Base-by-base conservation (phyloP, 2,797 vertebrate species). In the Percopsis omiscomaycus region DNA sequence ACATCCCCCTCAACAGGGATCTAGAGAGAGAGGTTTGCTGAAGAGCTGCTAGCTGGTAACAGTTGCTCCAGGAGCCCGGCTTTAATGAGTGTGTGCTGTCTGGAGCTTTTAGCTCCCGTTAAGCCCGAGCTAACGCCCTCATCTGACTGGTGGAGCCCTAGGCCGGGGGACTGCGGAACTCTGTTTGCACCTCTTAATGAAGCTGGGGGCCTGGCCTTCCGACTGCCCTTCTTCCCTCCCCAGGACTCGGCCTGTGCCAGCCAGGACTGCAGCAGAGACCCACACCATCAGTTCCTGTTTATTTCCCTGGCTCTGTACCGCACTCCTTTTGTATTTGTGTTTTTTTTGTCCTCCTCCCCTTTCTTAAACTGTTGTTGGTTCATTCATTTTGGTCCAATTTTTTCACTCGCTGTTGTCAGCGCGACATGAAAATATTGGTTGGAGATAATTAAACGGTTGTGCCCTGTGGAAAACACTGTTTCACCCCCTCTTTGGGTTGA, bases 361-460 rank as follows among this genome's bases (percentile, higher is more conserved):
- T 75, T 83, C 66, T 78, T 84, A 81, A 83, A 87, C 56, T 73
- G 61, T 84, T 86, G 62, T 84, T 81, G 73, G 74, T 90, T 85
- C 37, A 79, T 86, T 88, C 82, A 87, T 91, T 89, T 90, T 81
- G 78, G 83, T 85, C 80, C 83, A 86, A 69, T 87, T 91, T 90
- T 89, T 85, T 88, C 82, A 86, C 80, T 88, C 84, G 77, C 86
- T 59, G 91, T 93, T 91, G 88, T 79, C 91, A 88, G 85, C 89
- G 88, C 88, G 86, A 93, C 86, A 61, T 72, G 55, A 81, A 93
- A 93, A 93, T 92, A 89, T 88, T 79, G 84, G 88, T 89, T 88
- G 87, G 81, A 91, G 90, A 94, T 93, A 92, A 94, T 95, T 94
- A 93, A 95, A 95, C 92, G 88, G 90, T 90, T 91, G 88, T 92